Percentiles rank a stretch among this genome's conserved stretches.
phyloP scores from a whole-genome alignment of 2,888 invertebrate genomes.

The Cheilosia soror region DNA sequence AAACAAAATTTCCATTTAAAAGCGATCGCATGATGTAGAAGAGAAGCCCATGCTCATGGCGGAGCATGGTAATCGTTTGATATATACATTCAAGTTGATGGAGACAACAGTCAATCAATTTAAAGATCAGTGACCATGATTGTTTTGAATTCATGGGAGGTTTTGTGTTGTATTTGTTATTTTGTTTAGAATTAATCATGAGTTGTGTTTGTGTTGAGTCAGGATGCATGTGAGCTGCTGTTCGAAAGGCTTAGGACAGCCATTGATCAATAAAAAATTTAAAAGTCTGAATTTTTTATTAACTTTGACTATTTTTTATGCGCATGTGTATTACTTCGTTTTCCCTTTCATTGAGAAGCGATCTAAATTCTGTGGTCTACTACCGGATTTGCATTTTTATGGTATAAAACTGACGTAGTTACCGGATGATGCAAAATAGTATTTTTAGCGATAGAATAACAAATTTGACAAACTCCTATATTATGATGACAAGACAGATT shows the following conservation, averaged over 20 bases:
- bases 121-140: slow-evolving; percentile 65
- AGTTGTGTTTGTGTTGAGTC: neutral
- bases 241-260: neutral
- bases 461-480: no score
- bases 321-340: neutral
- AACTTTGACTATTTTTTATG: neutral
- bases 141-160: slow-evolving; percentile 63
- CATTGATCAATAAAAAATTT: neutral
- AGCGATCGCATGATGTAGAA: slow-evolving; percentile 21
- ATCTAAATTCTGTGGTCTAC: no score
- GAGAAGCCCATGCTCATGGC: neutral
- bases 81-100: slow-evolving; percentile 60
- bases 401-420: no score
- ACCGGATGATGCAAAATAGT: no score
- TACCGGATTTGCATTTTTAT: no score
- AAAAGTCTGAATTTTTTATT: neutral
- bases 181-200: slow-evolving; percentile 23
- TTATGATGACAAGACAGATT: no score
- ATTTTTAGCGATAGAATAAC: no score
- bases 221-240: neutral
- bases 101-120: slow-evolving; percentile 68
- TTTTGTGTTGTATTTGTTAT: slow-evolving; percentile 16
- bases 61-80: slow-evolving; percentile 16
- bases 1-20: slow-evolving; percentile 64
- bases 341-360: neutral